phyloP scores from a whole-genome alignment of 2,797 vertebrate genomes.

The Eospalax fontanierii region DNA sequence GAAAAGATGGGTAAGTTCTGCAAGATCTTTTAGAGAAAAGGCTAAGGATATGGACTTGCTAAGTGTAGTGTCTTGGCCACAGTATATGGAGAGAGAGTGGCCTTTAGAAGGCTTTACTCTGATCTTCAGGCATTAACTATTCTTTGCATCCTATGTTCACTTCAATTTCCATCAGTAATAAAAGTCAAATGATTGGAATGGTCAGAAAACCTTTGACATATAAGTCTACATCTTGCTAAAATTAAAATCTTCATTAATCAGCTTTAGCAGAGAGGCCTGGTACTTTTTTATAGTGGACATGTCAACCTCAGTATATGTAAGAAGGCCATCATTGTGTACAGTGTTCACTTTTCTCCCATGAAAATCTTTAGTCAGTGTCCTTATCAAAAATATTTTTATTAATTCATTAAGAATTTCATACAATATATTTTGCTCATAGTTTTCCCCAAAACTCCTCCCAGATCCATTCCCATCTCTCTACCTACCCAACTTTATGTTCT shows the following conservation, averaged over 20 bases:
- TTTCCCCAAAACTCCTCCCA: too few relatives aligned
- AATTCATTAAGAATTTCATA: too few relatives aligned
- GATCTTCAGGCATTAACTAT: not conserved
- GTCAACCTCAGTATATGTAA: not conserved
- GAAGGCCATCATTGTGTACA: not conserved
- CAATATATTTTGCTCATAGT: too few relatives aligned
- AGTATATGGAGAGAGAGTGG: not conserved
- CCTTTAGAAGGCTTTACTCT: not conserved
- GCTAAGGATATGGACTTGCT: not conserved
- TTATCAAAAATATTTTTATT: too few relatives aligned
- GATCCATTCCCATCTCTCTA: too few relatives aligned
- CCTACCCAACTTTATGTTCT: too few relatives aligned
- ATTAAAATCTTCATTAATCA: not conserved
- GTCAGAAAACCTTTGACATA: not conserved
- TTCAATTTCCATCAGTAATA: not conserved
- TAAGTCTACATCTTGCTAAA: not conserved
- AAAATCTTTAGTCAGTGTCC: not conserved
- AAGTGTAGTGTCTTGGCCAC: not conserved
- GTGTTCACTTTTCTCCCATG: not conserved
- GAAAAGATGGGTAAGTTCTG: not conserved
- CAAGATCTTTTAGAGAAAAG: not conserved
- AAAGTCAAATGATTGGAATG: not conserved
- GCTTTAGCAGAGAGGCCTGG: not conserved
- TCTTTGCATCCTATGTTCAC: not conserved
- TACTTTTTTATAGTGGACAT: not conserved